These are phyloP conservation scores for Paradoxurus hermaphroditus DNA, from an alignment of 2,113 vertebrate genomes.

Conservation along the genomic window DNA sequence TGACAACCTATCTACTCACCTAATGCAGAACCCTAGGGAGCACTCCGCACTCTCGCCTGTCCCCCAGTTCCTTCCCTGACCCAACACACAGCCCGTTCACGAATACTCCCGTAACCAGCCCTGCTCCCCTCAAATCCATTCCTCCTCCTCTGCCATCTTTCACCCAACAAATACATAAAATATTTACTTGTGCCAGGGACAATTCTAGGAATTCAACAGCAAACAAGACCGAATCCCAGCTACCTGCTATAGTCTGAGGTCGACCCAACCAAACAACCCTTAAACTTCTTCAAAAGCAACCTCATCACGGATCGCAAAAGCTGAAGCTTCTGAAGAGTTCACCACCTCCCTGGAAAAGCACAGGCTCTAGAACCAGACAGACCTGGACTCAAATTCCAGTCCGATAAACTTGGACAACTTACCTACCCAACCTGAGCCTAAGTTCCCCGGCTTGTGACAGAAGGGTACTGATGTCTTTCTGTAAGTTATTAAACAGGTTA, in stretches of 20 bases:
- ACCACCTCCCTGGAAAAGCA: background rate
- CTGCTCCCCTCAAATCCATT: background rate
- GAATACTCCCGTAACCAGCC: background rate
- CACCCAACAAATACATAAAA: background rate
- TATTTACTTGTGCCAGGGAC: background rate
- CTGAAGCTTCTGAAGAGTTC: background rate
- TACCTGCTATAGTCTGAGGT: background rate
- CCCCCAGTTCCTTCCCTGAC: background rate
- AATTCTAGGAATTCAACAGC: background rate
- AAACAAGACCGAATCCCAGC: conserved; percentile 7
- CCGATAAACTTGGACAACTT: background rate
- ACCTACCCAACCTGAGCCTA: background rate
- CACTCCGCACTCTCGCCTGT: background rate
- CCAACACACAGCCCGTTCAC: background rate
- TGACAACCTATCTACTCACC: background rate
- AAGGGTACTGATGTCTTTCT: background rate
- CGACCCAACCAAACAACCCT: background rate
- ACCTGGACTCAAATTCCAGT: background rate
- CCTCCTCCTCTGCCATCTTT: background rate
- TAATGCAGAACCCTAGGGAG: background rate
- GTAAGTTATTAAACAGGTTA: background rate
- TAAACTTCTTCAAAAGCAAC: background rate
- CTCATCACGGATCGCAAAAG: background rate
- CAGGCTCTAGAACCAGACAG: background rate
- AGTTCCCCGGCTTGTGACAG: background rate